A percentile compares a stretch with the other conserved stretches of the same genome.
These are phyloP conservation scores for Mugil cephalus DNA, from an alignment of 2,113 vertebrate genomes.

Conservation along the genomic window DNA sequence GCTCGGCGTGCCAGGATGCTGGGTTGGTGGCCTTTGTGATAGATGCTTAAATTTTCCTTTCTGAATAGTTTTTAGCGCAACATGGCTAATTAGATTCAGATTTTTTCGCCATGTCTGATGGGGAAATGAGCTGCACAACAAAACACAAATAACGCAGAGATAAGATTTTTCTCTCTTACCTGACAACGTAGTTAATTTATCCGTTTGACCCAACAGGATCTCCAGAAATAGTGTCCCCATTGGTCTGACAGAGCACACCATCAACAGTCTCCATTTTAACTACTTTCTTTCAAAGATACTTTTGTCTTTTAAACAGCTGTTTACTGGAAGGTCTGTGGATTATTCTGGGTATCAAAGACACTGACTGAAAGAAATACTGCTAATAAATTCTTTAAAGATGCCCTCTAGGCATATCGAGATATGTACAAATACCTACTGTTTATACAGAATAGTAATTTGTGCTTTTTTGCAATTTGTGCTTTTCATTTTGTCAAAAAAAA, in stretches of 20 bases:
- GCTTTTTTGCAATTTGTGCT: background rate
- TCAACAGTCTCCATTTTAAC: conserved; percentile 12
- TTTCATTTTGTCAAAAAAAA: background rate
- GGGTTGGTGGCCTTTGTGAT: background rate
- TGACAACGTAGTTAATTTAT: background rate
- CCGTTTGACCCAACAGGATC: background rate
- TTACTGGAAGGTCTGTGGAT: conserved; percentile 12
- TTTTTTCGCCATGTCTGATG: background rate
- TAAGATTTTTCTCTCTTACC: background rate
- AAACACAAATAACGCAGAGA: too few species aligned
- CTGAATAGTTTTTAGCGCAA: too few species aligned
- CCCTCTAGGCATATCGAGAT: conserved; percentile 26
- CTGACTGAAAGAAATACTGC: conserved; percentile 29
- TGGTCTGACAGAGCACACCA: conserved; percentile 16
- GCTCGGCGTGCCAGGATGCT: background rate
- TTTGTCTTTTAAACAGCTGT: background rate
- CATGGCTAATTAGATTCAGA: background rate
- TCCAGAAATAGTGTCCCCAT: background rate
- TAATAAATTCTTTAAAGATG: conserved; percentile 36
- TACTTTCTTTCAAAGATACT: background rate
- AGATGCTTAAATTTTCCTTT: too few species aligned
- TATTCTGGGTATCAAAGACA: conserved; percentile 15
- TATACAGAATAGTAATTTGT: conserved; percentile 29
- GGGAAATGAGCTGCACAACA: too few species aligned
- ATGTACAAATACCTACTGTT: conserved; percentile 3